Evolutionary conservation across 2,113 vertebrate genomes (phyloP), one percentile per base, ranked within the genome.

Genomic region (Acrocephalus arundinaceus): DNA sequence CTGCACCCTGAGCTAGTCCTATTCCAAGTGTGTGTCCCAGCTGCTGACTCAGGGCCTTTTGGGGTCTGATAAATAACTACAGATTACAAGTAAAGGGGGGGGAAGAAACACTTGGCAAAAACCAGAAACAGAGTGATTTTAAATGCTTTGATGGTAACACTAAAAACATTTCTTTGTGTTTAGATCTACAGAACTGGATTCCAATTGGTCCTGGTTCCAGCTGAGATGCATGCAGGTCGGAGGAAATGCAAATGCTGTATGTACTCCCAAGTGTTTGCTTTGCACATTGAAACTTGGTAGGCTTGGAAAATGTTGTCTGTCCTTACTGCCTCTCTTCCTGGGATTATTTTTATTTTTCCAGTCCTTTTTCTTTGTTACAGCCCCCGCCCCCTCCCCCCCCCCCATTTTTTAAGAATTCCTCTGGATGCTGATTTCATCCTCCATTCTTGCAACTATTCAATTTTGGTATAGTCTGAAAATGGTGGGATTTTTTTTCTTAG

Each of bases 121-220:
- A 8, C 10, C 35, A 61, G 35, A 43, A 30, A 4, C 17, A 10
- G 17, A 35, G 3, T 27, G 10, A 35, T 88, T 96, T 66, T 48
- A 54, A 55, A 23, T 35, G 9, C 25, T 70, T 57, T 89, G 57
- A 30, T 89, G 23, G 52, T 93, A 66, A 92, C 10, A 35, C 57
- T 52, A 45, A 62, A 46, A 51, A 20, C 33, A 3, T 89, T 96
- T 93, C 46, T 35, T 76, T 93, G 58, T 48, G 51, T 97, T 71
- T 78, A 99, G 99, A 91, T 99, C 99, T 46, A 99, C 99, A 13
- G 99, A 99, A 96, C 94, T 99, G 96, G 99, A 99, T 97, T 99
- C 98, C 30, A 99, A 99, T 82, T 99, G 99, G 99, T 99, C 99
- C 13, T 99, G 99, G 99, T 99, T 98, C 96, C 99, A 99, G 93